Evolutionary conservation across 1,140 invertebrate genomes (phyloP).

Genomic region (Drosophila gunungcola): DNA sequence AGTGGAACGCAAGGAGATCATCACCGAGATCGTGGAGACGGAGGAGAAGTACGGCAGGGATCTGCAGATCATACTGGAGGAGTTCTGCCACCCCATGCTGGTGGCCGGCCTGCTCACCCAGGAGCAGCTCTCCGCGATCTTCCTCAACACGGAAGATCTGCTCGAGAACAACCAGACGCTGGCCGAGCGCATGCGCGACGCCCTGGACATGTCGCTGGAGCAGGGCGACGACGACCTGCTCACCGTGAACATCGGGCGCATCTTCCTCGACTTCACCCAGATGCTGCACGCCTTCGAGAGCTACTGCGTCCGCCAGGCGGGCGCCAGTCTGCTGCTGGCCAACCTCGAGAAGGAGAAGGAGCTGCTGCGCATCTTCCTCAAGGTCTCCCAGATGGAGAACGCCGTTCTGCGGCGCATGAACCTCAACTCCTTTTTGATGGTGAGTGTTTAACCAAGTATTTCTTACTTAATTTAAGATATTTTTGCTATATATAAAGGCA

Average conservation of each 20-base stretch:
- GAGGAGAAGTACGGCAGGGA: slow-evolving; percentile 98
- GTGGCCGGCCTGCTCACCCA: slow-evolving; percentile 93
- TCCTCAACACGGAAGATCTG: slow-evolving; percentile 97
- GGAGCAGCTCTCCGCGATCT: slow-evolving; percentile 94
- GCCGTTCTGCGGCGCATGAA: slow-evolving; percentile 96
- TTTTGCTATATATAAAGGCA: too few relatives aligned
- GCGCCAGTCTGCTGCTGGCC: slow-evolving; percentile 94
- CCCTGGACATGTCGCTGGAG: slow-evolving; percentile 93
- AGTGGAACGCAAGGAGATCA: slow-evolving; percentile 96
- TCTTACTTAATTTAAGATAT: too few relatives aligned
- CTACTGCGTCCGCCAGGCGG: slow-evolving; percentile 96
- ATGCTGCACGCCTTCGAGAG: slow-evolving; percentile 98
- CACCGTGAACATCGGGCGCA: slow-evolving; percentile 95
- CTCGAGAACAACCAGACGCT: slow-evolving; percentile 94
- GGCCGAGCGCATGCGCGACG: slow-evolving; percentile 93
- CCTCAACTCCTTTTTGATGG: slow-evolving; percentile 98
- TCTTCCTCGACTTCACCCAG: slow-evolving; percentile 95
- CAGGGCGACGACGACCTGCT: slow-evolving; percentile 92
- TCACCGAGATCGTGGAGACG: slow-evolving; percentile 97
- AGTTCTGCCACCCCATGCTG: slow-evolving; percentile 97
- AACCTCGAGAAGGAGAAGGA: slow-evolving; percentile 98
- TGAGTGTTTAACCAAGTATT: slow-evolving; percentile 82
- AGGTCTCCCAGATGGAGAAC: slow-evolving; percentile 98
- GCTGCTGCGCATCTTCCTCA: slow-evolving; percentile 95
- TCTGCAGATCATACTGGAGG: slow-evolving; percentile 95